Base-by-base conservation (phyloP, 2,797 vertebrate genomes). In the Micromesistius poutassou region DNA sequence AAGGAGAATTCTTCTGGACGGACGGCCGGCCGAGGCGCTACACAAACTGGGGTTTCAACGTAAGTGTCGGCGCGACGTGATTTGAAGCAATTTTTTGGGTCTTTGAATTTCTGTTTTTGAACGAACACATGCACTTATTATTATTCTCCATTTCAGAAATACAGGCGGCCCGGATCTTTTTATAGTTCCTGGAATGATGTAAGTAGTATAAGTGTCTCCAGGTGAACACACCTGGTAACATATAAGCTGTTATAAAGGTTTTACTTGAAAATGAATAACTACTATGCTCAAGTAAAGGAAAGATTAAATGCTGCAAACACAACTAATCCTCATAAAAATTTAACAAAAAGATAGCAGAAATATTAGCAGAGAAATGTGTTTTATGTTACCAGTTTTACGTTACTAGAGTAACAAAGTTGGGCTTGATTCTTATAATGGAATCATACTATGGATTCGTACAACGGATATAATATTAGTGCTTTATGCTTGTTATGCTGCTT, bases 1-100 rank as follows among this genome's bases (percentile, higher is more conserved):
- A 93, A 22, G 93, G 94, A 50, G 91, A 82, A 0, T 98, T 94
- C 87, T 95, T 90, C 76, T 98, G 97, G 97, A 95, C 95, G 2
- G 95, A 96, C 79, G 96, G 96, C 30, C 94, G 85, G 79, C 80
- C 83, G n/a, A 92, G 97, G 74, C 78, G 79, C 50, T 98, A 95
- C 82, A 96, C 94, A 74, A 95, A 95, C 80, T 98, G 97, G 97
- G 96, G 93, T 16, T 94, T 75, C 71, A 30, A 80, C 79, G 90
- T 91, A 80, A 83, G 87, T 89, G n/a, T 28, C 12, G 25, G 62
- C 25, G 22, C 8, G 6, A 68, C 3, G 2, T 62, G 55, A 62
- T 8, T 62, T 25, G 6, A n/a, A 62, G 55, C 55, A 2, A 62
- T 62, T n/a, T 8, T 62, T 10, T 16, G 13, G 12, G n/a, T 25